phyloP scores from a whole-genome alignment of 1,140 invertebrate species.

The Pectinophora gossypiella region DNA sequence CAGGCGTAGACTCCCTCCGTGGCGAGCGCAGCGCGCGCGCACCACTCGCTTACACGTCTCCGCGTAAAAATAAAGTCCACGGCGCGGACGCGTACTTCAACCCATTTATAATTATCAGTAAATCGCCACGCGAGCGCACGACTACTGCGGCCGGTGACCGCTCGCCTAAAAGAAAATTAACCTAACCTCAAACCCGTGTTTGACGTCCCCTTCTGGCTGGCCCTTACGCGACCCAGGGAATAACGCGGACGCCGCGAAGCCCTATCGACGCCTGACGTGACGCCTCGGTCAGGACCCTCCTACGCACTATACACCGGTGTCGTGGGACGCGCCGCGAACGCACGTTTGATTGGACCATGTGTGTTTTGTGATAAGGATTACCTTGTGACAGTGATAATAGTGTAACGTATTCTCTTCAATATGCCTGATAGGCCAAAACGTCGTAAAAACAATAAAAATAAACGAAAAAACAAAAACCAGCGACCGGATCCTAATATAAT shows the following conservation, averaged over 20 bases:
- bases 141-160: conserved; percentile 54
- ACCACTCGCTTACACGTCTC: conserved; percentile 59
- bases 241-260: conserved; percentile 22
- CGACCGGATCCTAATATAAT: conserved; percentile 25
- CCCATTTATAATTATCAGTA: conserved; percentile 75
- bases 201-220: conserved; percentile 20
- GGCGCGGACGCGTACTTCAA: conserved; percentile 63
- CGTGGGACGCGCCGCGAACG: conserved; percentile 30
- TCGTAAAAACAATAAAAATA: conserved; percentile 68
- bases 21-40: conserved; percentile 44
- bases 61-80: conserved; percentile 72
- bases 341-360: conserved; percentile 34
- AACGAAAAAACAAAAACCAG: conserved; percentile 57
- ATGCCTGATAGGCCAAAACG: conserved; percentile 65
- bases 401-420: conserved; percentile 38
- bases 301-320: conserved; percentile 46
- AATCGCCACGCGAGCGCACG: conserved; percentile 63
- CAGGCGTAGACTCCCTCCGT: conserved; percentile 37
- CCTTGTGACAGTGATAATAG: conserved; percentile 52
- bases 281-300: conserved; percentile 33
- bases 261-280: conserved; percentile 25
- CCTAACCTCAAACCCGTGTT: conserved; percentile 25
- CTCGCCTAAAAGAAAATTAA: conserved; percentile 50
- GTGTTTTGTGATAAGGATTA: conserved; percentile 44
- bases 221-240: conserved; percentile 31